A percentile compares a stretch with the other conserved stretches of the same genome.
These are phyloP conservation scores for Petrolisthes manimaculis DNA, from an alignment of 2,888 invertebrate genomes.

Conservation along the genomic window DNA sequence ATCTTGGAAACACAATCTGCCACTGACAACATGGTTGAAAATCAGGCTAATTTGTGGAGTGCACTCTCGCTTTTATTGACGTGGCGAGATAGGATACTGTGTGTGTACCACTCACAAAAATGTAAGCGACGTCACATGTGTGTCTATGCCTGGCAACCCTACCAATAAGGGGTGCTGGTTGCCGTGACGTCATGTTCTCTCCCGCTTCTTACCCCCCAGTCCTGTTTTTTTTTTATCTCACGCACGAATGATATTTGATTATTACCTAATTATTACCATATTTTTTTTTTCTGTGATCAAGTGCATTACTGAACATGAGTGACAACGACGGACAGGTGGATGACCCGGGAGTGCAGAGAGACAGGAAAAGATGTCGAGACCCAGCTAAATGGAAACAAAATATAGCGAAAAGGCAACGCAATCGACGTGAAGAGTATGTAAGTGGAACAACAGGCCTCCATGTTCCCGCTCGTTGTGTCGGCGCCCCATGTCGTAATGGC, in stretches of 20 bases:
- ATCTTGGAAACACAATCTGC: background rate
- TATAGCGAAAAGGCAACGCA: background rate
- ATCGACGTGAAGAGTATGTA: constrained; percentile 1
- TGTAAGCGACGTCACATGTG: background rate
- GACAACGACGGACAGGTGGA: background rate
- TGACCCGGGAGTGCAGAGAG: background rate
- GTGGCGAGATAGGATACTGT: background rate
- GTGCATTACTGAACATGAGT: background rate
- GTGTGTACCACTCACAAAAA: background rate
- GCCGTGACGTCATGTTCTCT: background rate
- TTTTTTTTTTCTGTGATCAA: background rate
- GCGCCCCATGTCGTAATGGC: background rate
- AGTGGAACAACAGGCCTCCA: background rate
- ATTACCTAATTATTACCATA: background rate
- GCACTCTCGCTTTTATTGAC: background rate
- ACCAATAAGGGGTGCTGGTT: fast-evolving
- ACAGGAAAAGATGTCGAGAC: background rate
- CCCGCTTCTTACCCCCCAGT: background rate
- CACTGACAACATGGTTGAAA: background rate
- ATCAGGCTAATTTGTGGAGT: background rate
- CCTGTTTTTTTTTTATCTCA: background rate
- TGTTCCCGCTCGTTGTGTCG: background rate
- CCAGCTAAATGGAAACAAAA: background rate
- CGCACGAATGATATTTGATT: background rate
- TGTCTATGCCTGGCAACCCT: background rate